Conservation (phyloP, 2,888 invertebrate species). For the Rotaria macrura region DNA sequence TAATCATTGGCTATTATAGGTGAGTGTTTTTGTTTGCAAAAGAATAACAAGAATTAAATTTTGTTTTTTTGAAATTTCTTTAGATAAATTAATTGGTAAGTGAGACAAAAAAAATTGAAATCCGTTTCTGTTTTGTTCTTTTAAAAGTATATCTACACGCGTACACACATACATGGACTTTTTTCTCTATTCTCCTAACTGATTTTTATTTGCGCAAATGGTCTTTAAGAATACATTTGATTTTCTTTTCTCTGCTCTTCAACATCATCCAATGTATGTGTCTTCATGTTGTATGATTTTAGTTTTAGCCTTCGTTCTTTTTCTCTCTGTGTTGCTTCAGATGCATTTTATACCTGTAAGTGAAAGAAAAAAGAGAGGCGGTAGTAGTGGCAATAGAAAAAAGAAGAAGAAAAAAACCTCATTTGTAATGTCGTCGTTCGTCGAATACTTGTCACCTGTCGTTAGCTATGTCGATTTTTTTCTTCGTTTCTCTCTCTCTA, state of each 20-base stretch:
- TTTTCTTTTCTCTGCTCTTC: background rate
- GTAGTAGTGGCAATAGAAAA: background rate
- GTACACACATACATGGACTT: background rate
- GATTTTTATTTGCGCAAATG: background rate
- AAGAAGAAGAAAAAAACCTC: background rate
- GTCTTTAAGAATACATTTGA: background rate
- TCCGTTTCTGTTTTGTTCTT: background rate
- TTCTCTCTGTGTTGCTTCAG: background rate
- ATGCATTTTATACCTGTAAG: background rate
- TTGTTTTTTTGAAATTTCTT: background rate
- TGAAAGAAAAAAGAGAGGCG: background rate
- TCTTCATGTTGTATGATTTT: conserved; percentile 1
- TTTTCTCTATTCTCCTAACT: background rate
- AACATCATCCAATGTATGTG: background rate
- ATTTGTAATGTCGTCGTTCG: background rate
- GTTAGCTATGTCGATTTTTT: background rate
- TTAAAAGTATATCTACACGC: background rate
- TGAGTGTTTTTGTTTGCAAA: background rate
- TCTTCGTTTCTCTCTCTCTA: background rate
- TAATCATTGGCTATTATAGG: background rate
- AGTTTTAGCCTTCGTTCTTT: conserved; percentile 1
- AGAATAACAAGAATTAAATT: background rate
- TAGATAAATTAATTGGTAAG: background rate
- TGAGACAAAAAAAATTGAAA: background rate
- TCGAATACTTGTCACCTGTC: background rate